These are phyloP conservation scores for Romanogobio albipinnatus DNA, from an alignment of 2,113 vertebrate species.

Conservation along the genomic window DNA sequence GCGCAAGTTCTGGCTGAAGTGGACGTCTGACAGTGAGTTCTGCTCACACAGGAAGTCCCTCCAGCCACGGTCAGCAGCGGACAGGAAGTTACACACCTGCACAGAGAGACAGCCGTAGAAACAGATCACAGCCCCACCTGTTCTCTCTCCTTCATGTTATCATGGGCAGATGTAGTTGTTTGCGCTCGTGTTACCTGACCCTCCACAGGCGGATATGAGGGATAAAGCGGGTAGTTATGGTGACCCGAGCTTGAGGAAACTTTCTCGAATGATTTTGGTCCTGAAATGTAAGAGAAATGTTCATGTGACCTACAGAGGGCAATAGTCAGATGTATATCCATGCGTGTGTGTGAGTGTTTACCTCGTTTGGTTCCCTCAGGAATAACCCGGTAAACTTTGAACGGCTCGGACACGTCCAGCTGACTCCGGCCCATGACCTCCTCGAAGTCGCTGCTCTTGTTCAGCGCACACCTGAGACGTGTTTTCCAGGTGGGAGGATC, in stretches of 20 bases:
- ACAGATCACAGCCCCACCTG: background rate
- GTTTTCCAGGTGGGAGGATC: constrained; percentile 97
- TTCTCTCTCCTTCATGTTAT: background rate
- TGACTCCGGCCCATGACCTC: constrained; percentile 85
- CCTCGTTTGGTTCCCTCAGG: constrained; percentile 94
- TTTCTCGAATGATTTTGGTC: constrained; percentile 85
- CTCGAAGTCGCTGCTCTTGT: constrained; percentile 88
- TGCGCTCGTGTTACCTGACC: constrained; percentile 77
- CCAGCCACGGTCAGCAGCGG: constrained; percentile 85
- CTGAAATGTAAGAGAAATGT: constrained; percentile 60
- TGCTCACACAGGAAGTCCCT: constrained; percentile 89
- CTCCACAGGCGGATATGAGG: constrained; percentile 81
- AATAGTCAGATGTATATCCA: no score
- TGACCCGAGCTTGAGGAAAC: constrained; percentile 80
- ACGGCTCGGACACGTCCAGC: constrained; percentile 85
- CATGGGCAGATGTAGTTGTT: background rate
- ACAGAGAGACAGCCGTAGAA: background rate
- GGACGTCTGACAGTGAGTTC: constrained; percentile 77
- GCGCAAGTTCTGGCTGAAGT: constrained; percentile 75
- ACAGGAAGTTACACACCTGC: constrained; percentile 50
- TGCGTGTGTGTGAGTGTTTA: constrained; percentile 58
- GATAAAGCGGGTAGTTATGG: constrained; percentile 76
- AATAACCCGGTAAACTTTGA: constrained; percentile 86
- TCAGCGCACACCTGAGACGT: constrained; percentile 82
- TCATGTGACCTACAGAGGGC: no score